Percentiles rank a stretch among this genome's conserved stretches.
Evolutionary conservation across 2,113 vertebrate species (phyloP).

Genomic region (Lepisosteus oculatus): DNA sequence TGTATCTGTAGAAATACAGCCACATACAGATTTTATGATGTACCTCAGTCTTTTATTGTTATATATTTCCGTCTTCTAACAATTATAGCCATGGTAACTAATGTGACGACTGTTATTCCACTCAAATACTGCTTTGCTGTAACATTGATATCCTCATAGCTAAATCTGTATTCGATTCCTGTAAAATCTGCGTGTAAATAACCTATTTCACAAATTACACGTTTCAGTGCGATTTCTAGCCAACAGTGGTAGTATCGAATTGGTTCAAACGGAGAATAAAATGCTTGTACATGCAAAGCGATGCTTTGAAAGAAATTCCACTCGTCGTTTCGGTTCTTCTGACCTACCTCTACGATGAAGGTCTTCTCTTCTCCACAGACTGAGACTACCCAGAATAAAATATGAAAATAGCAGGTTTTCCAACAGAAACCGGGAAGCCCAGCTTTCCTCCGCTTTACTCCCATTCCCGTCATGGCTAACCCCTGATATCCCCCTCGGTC

Average conservation of each 20-base stretch:
- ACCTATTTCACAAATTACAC: background rate
- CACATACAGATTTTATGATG: no score
- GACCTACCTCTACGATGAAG: slow-evolving; percentile 68
- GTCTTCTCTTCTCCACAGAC: slow-evolving; percentile 67
- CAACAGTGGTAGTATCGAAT: no score
- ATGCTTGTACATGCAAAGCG: background rate
- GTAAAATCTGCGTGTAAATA: slow-evolving; percentile 6
- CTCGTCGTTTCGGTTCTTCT: slow-evolving; percentile 2
- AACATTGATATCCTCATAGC: background rate
- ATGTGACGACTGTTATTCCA: no score
- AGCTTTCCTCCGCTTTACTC: slow-evolving; percentile 52
- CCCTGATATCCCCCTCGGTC: slow-evolving; percentile 42
- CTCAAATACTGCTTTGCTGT: background rate
- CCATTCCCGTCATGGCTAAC: slow-evolving; percentile 59
- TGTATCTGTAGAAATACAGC: no score
- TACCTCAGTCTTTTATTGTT: no score
- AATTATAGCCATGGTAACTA: no score
- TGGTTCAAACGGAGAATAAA: no score
- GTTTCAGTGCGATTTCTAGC: no score
- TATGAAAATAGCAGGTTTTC: slow-evolving; percentile 66
- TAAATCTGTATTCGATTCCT: slow-evolving; percentile 1
- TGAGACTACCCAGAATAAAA: slow-evolving; percentile 65
- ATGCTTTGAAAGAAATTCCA: slow-evolving; percentile 7
- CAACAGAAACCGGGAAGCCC: slow-evolving; percentile 60
- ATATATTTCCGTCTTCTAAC: no score